These are phyloP conservation scores for Danionella dracula DNA, from an alignment of 2,797 vertebrate species.

Conservation along the genomic window DNA sequence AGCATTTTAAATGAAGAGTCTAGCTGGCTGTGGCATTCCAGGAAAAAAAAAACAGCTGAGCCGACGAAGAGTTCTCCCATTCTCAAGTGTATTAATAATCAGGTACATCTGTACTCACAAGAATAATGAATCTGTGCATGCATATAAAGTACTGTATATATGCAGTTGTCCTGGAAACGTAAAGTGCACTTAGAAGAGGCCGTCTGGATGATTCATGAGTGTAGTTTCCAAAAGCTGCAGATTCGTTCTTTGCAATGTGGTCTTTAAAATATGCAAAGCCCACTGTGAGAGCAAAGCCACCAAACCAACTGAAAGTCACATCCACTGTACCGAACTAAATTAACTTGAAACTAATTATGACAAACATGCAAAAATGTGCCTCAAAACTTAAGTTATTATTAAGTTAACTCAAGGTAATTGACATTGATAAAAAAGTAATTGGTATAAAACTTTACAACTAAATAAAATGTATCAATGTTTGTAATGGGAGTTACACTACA, in stretches of 20 bases:
- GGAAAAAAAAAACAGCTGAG: background rate
- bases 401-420: too few species aligned
- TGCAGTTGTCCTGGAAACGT: conserved; percentile 11
- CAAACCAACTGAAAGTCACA: too few species aligned
- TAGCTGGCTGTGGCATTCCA: too few species aligned
- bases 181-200: background rate
- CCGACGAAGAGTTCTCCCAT: background rate
- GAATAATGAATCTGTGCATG: conserved; percentile 7
- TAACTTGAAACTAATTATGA: too few species aligned
- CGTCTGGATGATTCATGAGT: background rate
- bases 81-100: conserved; percentile 27
- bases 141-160: background rate
- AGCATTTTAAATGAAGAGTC: conserved; percentile 40
- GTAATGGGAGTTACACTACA: too few species aligned
- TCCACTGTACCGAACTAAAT: too few species aligned
- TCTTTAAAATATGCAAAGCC: background rate
- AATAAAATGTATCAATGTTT: too few species aligned
- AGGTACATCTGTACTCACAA: background rate
- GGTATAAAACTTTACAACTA: too few species aligned
- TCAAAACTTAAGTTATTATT: too few species aligned
- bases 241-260: background rate
- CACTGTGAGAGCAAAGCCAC: background rate
- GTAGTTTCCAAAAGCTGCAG: background rate
- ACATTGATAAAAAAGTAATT: too few species aligned
- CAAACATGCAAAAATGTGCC: too few species aligned